Evolutionary conservation across 2,113 vertebrate genomes (phyloP), one percentile per base, ranked within the genome.

Genomic region (Columba janthina): DNA sequence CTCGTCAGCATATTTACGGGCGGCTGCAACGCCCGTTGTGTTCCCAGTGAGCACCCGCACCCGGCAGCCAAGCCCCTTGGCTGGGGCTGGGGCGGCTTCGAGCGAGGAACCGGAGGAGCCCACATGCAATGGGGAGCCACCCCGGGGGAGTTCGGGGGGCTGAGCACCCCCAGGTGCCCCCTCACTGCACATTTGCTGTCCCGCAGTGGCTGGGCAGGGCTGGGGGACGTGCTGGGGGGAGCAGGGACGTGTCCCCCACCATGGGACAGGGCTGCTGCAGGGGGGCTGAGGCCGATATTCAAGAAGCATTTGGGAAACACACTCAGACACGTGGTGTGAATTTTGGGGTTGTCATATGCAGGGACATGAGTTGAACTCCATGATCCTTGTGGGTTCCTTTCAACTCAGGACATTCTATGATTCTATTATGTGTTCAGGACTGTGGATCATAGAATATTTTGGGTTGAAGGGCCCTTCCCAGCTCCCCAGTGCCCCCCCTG

Each of bases 61-160:
- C 26, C 3, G 0, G 34, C 19, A 4, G 58, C 3, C 0, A 16
- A 38, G 67, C 16, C 56, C 16, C 2, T 67, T 6, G 25, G 38
- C 66, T 13, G 12, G 24, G 14, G 26, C 58, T 10, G 19, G 32
- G 36, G 10, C 1, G 1, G 34, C 10, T 32, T 50, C 26, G 31
- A 42, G 50, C 1, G 0, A 25, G 17, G 20, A 75, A 28, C 11
- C 3, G 40, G 62, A 34, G 56, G 17, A 61, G 40, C 29, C 9
- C 20, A 6, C 1, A 0, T 26, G n/a, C 40, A 5, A 20, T 6
- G 64, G 42, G 54, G 14, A 70, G 24, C 62, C 15, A 29, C 5
- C n/a, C 11, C 13, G 44, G 34, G 32, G 4, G 21, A 42, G 5
- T 71, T 6, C n/a, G 31, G 32, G 34, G 51, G 51, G 29, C 46